Conservation (phyloP, 2,888 invertebrate genomes). For the Halocaridina rubra region DNA sequence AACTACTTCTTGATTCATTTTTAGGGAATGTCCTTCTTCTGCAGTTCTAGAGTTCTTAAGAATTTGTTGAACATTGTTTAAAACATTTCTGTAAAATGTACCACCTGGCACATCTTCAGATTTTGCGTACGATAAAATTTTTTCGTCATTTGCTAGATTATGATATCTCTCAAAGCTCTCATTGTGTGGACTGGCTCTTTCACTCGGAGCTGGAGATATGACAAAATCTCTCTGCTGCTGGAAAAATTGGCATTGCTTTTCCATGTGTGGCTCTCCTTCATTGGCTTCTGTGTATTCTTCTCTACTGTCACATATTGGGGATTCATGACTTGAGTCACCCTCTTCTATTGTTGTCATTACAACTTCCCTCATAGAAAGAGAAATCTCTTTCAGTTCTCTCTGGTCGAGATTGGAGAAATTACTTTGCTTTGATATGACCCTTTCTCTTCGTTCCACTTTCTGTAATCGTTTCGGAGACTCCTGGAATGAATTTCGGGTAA, state of each 20-base stretch:
- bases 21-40: constrained; percentile 10
- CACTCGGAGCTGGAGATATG: too few species aligned
- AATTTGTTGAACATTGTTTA: constrained; percentile 32
- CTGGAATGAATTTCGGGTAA: not conserved
- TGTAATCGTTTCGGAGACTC: not conserved
- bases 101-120: too few species aligned
- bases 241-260: too few species aligned
- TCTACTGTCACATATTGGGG: constrained; percentile 72
- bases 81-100: constrained; percentile 42
- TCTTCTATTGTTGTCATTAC: constrained; percentile 64
- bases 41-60: not conserved
- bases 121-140: too few species aligned
- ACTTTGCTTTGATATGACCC: too few species aligned
- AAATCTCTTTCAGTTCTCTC: constrained; percentile 51
- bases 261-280: not conserved
- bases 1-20: too few species aligned
- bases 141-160: too few species aligned
- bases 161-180: too few species aligned
- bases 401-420: not conserved
- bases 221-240: too few species aligned
- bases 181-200: too few species aligned
- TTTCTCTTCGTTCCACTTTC: not conserved
- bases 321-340: constrained; percentile 67
- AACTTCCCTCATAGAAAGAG: constrained; percentile 64
- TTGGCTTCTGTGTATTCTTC: constrained; percentile 69